Percentiles rank a stretch among this genome's conserved stretches.
Conservation (phyloP, 2,113 vertebrate genomes). For the Heterotis niloticus region DNA sequence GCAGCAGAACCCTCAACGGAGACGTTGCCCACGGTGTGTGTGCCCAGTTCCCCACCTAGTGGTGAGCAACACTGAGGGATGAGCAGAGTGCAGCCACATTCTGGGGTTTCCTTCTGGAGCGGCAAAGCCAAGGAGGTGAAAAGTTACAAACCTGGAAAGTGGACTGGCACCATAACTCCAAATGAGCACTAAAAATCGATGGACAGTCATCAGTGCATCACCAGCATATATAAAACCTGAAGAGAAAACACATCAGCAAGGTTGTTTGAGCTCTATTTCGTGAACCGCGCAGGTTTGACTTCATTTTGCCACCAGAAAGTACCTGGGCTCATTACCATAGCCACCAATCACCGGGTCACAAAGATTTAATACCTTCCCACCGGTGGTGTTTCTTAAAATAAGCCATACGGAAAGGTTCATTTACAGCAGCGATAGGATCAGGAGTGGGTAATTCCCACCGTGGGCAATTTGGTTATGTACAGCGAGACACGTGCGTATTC, state of each 20-base stretch:
- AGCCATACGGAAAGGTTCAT: neutral
- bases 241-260: neutral
- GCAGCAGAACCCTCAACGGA: no score
- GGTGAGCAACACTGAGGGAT: neutral
- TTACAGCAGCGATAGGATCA: neutral
- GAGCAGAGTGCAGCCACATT: neutral
- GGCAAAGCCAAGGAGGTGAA: neutral
- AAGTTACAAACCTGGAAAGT: neutral
- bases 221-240: neutral
- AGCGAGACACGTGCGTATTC: no score
- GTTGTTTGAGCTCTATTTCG: neutral
- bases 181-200: neutral
- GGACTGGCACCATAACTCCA: neutral
- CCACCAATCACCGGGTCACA: neutral
- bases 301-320: constrained; percentile 13
- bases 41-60: constrained; percentile 18
- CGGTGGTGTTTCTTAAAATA: neutral
- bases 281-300: neutral
- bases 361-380: constrained; percentile 18
- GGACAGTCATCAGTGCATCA: neutral
- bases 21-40: no score
- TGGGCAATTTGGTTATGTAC: constrained; percentile 8
- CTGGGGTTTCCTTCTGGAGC: neutral
- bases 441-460: constrained; percentile 9
- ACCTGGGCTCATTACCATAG: neutral